Evolutionary conservation across 2,797 vertebrate species (phyloP).

Genomic region (Crax fasciolata): DNA sequence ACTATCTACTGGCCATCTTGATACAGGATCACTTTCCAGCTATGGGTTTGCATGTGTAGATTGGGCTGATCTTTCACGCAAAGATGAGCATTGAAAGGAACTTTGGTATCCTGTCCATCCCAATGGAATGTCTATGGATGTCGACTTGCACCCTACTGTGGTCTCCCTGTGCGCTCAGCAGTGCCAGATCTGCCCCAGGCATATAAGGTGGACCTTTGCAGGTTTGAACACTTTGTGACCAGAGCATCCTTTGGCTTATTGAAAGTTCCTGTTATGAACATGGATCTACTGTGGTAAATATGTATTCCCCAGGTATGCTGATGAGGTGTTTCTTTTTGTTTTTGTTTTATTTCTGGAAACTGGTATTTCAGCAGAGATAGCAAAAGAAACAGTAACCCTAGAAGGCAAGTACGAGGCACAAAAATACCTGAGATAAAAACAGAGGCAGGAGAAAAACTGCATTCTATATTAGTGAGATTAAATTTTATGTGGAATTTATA

Average conservation of each 20-base stretch:
- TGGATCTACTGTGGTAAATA: slow-evolving; percentile 8
- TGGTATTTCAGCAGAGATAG: background rate
- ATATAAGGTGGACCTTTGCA: background rate
- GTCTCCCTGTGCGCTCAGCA: background rate
- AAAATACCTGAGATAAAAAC: background rate
- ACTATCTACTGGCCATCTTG: background rate
- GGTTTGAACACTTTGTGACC: background rate
- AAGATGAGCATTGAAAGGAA: slow-evolving; percentile 8
- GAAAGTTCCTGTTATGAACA: slow-evolving; percentile 6
- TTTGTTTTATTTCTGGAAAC: background rate
- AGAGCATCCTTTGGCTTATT: background rate
- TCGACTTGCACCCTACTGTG: background rate
- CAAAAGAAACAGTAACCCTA: background rate
- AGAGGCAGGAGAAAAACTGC: background rate
- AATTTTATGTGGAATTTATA: background rate
- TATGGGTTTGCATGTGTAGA: background rate
- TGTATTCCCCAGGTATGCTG: background rate
- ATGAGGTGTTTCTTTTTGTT: background rate
- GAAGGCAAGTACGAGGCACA: background rate
- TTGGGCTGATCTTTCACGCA: background rate
- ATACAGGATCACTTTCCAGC: background rate
- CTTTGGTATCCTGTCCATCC: background rate
- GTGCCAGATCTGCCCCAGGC: background rate
- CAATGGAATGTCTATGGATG: background rate
- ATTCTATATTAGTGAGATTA: background rate